phyloP scores from a whole-genome alignment of 2,888 invertebrate genomes.

The Lypha dubia region DNA sequence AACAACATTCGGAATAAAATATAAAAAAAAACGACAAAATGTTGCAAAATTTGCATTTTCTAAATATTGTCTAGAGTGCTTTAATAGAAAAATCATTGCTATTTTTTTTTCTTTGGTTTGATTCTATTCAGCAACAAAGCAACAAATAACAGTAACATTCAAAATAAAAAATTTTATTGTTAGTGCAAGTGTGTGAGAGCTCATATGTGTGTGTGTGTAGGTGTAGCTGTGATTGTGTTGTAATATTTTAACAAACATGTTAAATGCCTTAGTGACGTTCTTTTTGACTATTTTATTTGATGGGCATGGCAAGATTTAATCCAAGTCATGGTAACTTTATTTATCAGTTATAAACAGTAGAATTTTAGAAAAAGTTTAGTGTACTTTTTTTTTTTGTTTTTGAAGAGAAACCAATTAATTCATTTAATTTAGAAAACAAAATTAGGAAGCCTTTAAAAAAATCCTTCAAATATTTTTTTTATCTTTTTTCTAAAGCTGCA shows the following conservation, averaged over 20 bases:
- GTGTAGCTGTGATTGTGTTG: not conserved
- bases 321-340: slow-evolving; percentile 53
- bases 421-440: not conserved
- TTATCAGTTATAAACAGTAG: slow-evolving; percentile 47
- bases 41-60: slow-evolving; percentile 80
- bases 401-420: not conserved
- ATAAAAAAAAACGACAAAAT: slow-evolving; percentile 40
- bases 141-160: slow-evolving; percentile 50
- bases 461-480: too few species aligned
- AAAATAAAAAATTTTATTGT: slow-evolving; percentile 41
- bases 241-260: slow-evolving; percentile 56
- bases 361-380: not conserved
- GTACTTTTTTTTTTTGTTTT: not conserved
- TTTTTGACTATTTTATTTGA: slow-evolving; percentile 26
- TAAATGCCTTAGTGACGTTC: slow-evolving; percentile 60
- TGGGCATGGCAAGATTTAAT: slow-evolving; percentile 25
- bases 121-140: slow-evolving; percentile 32
- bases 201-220: not conserved
- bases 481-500: too few species aligned
- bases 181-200: not conserved
- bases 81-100: slow-evolving; percentile 48
- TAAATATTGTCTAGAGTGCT: slow-evolving; percentile 73
- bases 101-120: too few species aligned
- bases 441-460: not conserved
- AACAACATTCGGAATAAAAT: slow-evolving; percentile 22